These are phyloP conservation scores for Xiphias gladius DNA, from an alignment of 2,113 vertebrate genomes.

Conservation along the genomic window DNA sequence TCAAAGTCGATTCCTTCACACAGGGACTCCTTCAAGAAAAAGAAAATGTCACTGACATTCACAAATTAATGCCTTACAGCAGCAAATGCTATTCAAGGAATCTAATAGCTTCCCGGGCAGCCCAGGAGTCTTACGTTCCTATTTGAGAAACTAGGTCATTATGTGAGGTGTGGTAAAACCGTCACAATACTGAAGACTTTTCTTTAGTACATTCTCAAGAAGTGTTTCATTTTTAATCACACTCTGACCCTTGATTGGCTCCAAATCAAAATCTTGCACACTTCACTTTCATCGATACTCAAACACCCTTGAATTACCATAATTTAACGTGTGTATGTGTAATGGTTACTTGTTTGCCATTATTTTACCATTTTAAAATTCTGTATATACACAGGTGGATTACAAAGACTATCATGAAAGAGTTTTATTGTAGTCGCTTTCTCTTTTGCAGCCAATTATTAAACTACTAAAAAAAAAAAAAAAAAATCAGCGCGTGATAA, in stretches of 20 bases:
- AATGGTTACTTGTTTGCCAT: neutral
- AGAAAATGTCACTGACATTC: conserved; percentile 11
- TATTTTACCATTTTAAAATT: neutral
- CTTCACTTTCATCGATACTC: neutral
- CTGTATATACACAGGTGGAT: neutral
- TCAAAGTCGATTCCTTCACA: conserved; percentile 85
- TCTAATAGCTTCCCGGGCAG: conserved; percentile 3
- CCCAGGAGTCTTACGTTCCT: conserved; percentile 14
- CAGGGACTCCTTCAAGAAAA: conserved; percentile 80
- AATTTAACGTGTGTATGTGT: neutral
- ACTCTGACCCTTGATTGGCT: neutral
- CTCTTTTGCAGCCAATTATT: neutral
- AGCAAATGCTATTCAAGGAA: conserved; percentile 4
- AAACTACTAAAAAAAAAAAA: neutral
- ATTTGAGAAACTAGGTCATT: conserved; percentile 28
- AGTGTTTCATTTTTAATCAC: conserved; percentile 23
- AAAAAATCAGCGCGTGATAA: neutral
- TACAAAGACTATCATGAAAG: neutral
- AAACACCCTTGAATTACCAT: neutral
- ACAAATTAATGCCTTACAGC: conserved; percentile 16
- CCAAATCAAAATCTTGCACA: neutral
- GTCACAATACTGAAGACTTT: neutral
- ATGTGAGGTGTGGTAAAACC: conserved; percentile 16
- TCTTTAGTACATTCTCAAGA: conserved; percentile 3
- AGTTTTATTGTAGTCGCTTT: neutral